Percentiles rank a stretch among this genome's conserved stretches.
Conservation (phyloP, 1,140 invertebrate species). For the Diploscapter pachys region DNA sequence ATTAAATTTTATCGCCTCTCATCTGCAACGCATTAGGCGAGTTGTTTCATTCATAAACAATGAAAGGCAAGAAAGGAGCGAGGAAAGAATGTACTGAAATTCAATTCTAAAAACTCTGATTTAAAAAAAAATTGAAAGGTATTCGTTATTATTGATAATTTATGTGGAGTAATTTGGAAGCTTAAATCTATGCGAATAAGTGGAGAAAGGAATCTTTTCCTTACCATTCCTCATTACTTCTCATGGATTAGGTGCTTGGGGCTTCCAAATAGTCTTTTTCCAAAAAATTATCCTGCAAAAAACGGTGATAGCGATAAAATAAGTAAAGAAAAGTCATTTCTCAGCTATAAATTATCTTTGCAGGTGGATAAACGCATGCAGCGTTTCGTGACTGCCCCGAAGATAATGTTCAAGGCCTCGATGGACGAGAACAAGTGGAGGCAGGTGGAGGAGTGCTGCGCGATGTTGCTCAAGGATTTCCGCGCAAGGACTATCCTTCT, state of each 20-base stretch:
- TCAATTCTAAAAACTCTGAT: neutral
- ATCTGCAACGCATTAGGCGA: no score
- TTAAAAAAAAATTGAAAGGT: neutral
- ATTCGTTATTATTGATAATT: neutral
- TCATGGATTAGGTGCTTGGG: no score
- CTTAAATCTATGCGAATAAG: neutral
- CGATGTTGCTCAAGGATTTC: neutral
- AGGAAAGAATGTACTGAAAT: neutral
- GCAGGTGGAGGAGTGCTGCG: neutral
- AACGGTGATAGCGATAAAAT: neutral
- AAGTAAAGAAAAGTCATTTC: neutral
- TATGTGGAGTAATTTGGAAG: neutral
- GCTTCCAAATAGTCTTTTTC: neutral
- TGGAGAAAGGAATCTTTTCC: conserved; percentile 1
- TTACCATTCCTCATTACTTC: neutral
- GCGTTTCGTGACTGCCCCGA: neutral
- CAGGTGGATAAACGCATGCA: no score
- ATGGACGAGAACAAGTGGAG: neutral
- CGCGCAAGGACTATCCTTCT: conserved; percentile 5
- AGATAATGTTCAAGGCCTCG: neutral
- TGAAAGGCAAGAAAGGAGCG: no score
- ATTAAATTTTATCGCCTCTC: no score
- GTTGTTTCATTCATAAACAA: no score
- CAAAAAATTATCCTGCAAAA: neutral
- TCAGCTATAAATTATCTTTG: neutral